Percentiles rank a stretch among this genome's conserved stretches.
These are phyloP conservation scores for Rhynchopsitta pachyrhyncha DNA, from an alignment of 2,113 vertebrate genomes.

Conservation along the genomic window DNA sequence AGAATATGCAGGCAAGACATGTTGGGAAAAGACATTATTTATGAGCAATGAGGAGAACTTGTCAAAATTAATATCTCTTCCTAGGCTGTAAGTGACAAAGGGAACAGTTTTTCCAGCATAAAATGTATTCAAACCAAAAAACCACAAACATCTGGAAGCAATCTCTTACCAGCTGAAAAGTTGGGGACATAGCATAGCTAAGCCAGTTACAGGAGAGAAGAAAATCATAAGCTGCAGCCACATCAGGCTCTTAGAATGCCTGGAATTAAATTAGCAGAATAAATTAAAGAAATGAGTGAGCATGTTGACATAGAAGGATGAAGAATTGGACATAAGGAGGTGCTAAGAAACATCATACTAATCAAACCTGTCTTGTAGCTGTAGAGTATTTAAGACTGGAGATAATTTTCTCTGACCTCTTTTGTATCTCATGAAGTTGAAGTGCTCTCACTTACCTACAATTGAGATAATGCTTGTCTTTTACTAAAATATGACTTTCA, in stretches of 20 bases:
- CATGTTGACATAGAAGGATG: neutral
- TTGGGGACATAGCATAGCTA: neutral
- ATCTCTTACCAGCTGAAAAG: neutral
- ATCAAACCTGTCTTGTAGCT: neutral
- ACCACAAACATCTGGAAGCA: neutral
- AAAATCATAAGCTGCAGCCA: neutral
- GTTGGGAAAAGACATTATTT: neutral
- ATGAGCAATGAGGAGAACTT: neutral
- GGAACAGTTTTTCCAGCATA: neutral
- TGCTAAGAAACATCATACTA: neutral
- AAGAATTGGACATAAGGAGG: neutral
- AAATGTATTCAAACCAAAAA: neutral
- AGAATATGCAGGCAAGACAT: neutral
- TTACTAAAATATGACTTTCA: neutral
- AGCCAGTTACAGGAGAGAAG: neutral
- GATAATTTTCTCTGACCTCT: neutral
- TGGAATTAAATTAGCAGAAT: neutral
- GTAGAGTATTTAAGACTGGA: neutral
- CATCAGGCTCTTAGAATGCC: neutral
- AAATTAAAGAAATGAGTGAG: neutral
- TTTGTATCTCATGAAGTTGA: neutral
- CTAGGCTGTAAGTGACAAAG: neutral
- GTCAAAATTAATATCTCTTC: conserved; percentile 2
- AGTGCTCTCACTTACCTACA: neutral
- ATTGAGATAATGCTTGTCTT: neutral